Evolutionary conservation across 2,113 vertebrate species (phyloP).

Genomic region (Miniopterus natalensis): DNA sequence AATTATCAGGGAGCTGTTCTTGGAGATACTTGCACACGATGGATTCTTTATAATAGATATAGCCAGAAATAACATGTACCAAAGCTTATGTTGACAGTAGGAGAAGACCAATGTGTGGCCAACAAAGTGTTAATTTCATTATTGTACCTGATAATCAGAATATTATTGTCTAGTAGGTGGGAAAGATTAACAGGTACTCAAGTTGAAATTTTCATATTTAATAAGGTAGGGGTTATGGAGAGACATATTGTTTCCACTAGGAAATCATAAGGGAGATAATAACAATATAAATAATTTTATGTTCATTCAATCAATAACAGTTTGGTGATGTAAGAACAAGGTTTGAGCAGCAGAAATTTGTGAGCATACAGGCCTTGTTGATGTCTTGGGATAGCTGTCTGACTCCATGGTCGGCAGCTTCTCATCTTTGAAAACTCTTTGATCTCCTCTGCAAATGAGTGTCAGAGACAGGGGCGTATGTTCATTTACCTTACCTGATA

Average conservation of each 20-base stretch:
- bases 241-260: background rate
- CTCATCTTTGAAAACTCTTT: background rate
- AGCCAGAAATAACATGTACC: background rate
- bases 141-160: background rate
- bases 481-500: no score
- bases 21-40: background rate
- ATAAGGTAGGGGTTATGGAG: background rate
- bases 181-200: background rate
- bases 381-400: background rate
- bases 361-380: background rate
- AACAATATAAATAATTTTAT: background rate
- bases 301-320: background rate
- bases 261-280: background rate
- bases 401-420: background rate
- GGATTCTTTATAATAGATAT: background rate
- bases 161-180: background rate
- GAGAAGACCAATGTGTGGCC: background rate
- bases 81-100: background rate
- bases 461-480: no score
- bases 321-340: background rate
- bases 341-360: background rate
- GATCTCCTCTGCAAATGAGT: no score
- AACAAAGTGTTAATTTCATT: background rate
- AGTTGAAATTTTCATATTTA: background rate
- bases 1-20: background rate